Conservation (phyloP, 1,140 invertebrate genomes). For the Ectropis grisescens region DNA sequence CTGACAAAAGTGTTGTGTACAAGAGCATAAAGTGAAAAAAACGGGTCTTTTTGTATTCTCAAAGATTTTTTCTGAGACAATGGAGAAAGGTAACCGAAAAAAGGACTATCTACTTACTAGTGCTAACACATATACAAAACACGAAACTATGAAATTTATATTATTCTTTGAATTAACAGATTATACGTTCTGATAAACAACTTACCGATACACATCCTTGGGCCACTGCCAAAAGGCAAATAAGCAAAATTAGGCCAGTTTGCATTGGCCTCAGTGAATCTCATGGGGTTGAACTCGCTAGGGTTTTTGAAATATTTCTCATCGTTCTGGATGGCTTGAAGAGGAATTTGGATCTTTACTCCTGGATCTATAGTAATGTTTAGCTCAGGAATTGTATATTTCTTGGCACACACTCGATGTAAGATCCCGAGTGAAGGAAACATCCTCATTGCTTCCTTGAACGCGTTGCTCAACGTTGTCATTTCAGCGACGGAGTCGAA, state of each 20-base stretch:
- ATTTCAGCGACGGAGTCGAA: conserved; percentile 73
- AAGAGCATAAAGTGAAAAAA: too few species aligned
- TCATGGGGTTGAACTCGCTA: conserved; percentile 70
- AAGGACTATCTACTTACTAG: too few species aligned
- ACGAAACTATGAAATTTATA: too few species aligned
- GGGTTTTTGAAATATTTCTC: conserved; percentile 69
- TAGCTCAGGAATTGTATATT: conserved; percentile 53
- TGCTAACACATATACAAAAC: too few species aligned
- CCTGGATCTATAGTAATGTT: conserved; percentile 56
- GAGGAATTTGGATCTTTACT: conserved; percentile 67
- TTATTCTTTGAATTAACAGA: too few species aligned
- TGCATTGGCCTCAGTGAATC: conserved; percentile 62
- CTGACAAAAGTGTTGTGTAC: too few species aligned
- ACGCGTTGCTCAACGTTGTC: conserved; percentile 55
- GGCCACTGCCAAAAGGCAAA: conserved; percentile 79
- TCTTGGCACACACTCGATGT: conserved; percentile 33
- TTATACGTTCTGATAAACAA: too few species aligned
- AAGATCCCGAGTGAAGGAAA: conserved; percentile 55
- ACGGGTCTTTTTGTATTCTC: too few species aligned
- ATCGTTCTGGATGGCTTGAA: conserved; percentile 72
- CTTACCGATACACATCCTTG: conserved; percentile 75
- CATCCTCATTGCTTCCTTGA: conserved; percentile 42
- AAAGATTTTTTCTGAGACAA: too few species aligned
- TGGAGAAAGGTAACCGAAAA: too few species aligned
- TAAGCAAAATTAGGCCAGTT: conserved; percentile 65